These are phyloP conservation scores for Pectinophora gossypiella DNA, from an alignment of 1,140 invertebrate species.

Conservation along the genomic window DNA sequence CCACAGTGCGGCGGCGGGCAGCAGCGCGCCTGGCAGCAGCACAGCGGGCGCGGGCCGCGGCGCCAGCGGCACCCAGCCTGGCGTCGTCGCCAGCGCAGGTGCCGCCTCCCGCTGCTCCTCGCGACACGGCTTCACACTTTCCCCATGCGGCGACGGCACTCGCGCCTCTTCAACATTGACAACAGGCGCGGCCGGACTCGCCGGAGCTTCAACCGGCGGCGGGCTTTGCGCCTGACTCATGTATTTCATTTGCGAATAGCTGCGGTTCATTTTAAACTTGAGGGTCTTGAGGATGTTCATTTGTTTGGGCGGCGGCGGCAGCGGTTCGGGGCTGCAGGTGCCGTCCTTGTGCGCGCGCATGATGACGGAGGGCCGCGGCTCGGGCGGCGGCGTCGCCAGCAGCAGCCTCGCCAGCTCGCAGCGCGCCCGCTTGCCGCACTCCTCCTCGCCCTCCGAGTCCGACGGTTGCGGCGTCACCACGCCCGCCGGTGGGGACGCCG, in stretches of 20 bases:
- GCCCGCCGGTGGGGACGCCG: slow-evolving; percentile 41
- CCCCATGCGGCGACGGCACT: slow-evolving; percentile 46
- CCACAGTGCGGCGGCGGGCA: slow-evolving; percentile 71
- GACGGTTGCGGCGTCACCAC: slow-evolving; percentile 77
- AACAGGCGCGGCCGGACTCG: slow-evolving; percentile 19
- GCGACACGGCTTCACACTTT: slow-evolving; percentile 41
- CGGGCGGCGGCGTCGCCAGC: slow-evolving; percentile 63
- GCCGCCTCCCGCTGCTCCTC: slow-evolving; percentile 38
- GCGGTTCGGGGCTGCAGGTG: slow-evolving; percentile 77
- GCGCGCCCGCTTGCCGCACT: slow-evolving; percentile 63
- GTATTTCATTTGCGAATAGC: slow-evolving; percentile 76
- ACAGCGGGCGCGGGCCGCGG: slow-evolving; percentile 65
- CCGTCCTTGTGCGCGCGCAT: slow-evolving; percentile 88
- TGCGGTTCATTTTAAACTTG: slow-evolving; percentile 87
- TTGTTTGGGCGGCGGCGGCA: slow-evolving; percentile 34
- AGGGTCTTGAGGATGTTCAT: slow-evolving; percentile 83
- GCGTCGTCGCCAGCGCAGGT: slow-evolving; percentile 37
- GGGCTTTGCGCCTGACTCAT: slow-evolving; percentile 39
- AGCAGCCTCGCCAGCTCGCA: slow-evolving; percentile 65
- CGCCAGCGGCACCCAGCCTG: slow-evolving; percentile 57
- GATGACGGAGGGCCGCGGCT: slow-evolving; percentile 79
- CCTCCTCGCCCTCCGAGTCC: slow-evolving; percentile 75
- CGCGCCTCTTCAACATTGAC: slow-evolving; percentile 34
- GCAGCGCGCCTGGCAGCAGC: slow-evolving; percentile 59
- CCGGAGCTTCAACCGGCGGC: slow-evolving; percentile 10